A percentile compares a stretch with the other conserved stretches of the same genome.
These are phyloP conservation scores for Oncopeltus fasciatus DNA, from an alignment of 1,140 invertebrate species.

Conservation along the genomic window DNA sequence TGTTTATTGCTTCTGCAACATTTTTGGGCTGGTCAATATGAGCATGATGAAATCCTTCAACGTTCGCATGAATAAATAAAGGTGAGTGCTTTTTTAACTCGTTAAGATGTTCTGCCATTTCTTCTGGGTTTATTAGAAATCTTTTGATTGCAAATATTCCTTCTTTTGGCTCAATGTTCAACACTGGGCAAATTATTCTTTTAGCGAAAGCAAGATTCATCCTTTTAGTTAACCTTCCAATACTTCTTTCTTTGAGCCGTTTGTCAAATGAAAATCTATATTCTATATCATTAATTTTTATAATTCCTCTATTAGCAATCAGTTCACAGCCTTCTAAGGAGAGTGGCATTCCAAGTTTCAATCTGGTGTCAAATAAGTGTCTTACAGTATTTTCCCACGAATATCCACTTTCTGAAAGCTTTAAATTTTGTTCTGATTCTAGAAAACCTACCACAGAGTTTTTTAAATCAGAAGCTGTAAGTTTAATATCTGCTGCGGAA, in stretches of 20 bases:
- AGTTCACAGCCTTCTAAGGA: conserved; percentile 41
- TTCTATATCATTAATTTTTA: conserved; percentile 27
- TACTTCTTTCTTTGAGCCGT: conserved; percentile 36
- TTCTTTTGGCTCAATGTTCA: conserved; percentile 15
- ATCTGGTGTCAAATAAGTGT: not conserved
- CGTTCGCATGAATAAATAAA: conserved; percentile 43
- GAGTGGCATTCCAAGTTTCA: not conserved
- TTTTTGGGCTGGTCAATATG: conserved; percentile 61
- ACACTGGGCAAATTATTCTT: conserved; percentile 9
- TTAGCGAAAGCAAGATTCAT: conserved; percentile 25
- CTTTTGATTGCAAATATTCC: conserved; percentile 19
- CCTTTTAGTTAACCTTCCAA: conserved; percentile 12
- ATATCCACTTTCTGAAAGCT: not conserved
- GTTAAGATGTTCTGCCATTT: not conserved
- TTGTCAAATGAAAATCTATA: conserved; percentile 54
- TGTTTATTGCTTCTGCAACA: no score
- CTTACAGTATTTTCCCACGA: not conserved
- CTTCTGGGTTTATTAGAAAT: conserved; percentile 25
- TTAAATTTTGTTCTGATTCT: not conserved
- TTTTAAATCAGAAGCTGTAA: not conserved
- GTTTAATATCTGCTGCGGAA: not conserved
- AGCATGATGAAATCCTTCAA: conserved; percentile 68
- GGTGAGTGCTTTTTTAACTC: not conserved
- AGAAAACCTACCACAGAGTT: not conserved
- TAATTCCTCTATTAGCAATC: conserved; percentile 54